Base-by-base conservation (phyloP, 1,140 invertebrate genomes). In the Polypedilum pembai region DNA sequence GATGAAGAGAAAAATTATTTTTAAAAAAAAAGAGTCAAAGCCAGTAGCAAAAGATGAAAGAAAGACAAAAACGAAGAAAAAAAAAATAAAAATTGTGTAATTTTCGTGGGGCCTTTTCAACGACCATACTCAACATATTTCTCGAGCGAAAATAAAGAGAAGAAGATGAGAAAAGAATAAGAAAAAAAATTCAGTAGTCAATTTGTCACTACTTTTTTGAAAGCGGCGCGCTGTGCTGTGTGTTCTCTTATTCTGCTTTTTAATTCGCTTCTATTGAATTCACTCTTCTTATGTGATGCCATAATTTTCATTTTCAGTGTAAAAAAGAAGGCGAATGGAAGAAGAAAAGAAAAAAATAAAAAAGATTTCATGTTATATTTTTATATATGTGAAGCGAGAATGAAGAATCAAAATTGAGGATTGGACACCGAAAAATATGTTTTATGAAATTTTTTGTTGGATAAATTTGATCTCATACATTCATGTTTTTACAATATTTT, bases 211-310 rank as follows among this genome's bases (percentile, higher is more conserved):
- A 56, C 45, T 56, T 33, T 33, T 33, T 56, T 56, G 45, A 56
- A 56, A 56, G 45, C 45, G 45, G 45, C 45, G 45, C 45, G 45
- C 45, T 56, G 45, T 12, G 45, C 45, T 56, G 45, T 56, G 45
- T 56, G 45, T 56, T 56, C 45, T 56, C 45, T 56, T 56, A n/a
- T 12, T n/a, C n/a, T 56, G 12, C 45, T 12, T 15, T 45, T 56
- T 56, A 56, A 56, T 56, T 56, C 45, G 45, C 45, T 56, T 56
- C 45, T 56, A 56, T 56, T 56, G 45, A 56, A 56, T 56, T 56
- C 45, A 15, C 45, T 45, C 41, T 45, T 45, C 41, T 56, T 56
- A 56, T 56, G 12, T n/a, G 45, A 56, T 56, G 45, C 45, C n/a
- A 56, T 56, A 56, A 56, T 56, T 56, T 15, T n/a, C n/a, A n/a